Conservation (phyloP, 2,113 vertebrate genomes). For the Uropsilus gracilis region DNA sequence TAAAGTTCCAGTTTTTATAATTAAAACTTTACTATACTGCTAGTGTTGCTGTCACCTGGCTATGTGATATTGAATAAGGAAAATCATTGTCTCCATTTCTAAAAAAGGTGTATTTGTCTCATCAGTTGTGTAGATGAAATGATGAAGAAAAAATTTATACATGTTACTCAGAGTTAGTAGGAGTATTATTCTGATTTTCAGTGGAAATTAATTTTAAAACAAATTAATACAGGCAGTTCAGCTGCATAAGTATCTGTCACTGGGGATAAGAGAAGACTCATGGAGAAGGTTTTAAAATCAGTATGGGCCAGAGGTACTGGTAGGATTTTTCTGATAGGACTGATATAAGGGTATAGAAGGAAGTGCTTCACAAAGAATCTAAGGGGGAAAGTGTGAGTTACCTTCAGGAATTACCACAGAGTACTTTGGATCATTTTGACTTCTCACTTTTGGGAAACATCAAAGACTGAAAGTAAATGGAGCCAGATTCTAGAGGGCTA, state of each 20-base stretch:
- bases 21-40: background rate
- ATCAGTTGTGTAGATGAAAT: background rate
- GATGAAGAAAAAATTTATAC: background rate
- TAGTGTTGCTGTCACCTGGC: background rate
- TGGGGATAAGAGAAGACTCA: background rate
- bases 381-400: background rate
- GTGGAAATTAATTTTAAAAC: background rate
- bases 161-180: background rate
- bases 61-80: background rate
- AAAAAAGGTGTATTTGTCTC: background rate
- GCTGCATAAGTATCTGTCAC: background rate
- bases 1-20: background rate
- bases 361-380: background rate
- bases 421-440: background rate
- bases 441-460: background rate
- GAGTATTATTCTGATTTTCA: background rate
- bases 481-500: background rate
- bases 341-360: background rate
- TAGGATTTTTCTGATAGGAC: background rate
- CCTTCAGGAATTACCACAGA: background rate
- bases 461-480: background rate
- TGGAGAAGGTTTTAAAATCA: no score
- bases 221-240: background rate
- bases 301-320: no score
- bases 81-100: background rate